These are phyloP conservation scores for Ranitomeya variabilis DNA, from an alignment of 2,113 vertebrate genomes.

Conservation along the genomic window DNA sequence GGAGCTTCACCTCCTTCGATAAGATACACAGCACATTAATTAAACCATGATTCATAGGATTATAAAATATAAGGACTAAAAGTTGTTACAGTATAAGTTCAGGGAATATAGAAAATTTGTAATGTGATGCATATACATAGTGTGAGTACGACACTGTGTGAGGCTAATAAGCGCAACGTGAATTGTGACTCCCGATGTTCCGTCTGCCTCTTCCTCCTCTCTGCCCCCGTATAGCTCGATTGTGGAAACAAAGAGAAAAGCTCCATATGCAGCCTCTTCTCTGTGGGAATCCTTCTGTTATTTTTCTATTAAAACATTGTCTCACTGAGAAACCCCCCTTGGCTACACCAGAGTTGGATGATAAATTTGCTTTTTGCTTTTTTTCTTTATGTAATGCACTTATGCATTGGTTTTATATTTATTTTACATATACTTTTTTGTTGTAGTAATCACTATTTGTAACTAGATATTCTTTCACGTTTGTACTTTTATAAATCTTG, in stretches of 20 bases:
- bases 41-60: neutral
- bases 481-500: neutral
- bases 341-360: slow-evolving; percentile 14
- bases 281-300: slow-evolving; percentile 40
- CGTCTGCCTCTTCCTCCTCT: neutral
- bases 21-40: neutral
- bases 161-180: slow-evolving; percentile 37
- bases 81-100: neutral
- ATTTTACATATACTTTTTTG: neutral
- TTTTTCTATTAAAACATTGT: slow-evolving; percentile 54
- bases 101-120: slow-evolving; percentile 13
- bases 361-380: slow-evolving; percentile 16
- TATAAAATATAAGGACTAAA: neutral
- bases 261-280: slow-evolving; percentile 21
- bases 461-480: neutral
- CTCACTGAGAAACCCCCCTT: slow-evolving; percentile 45
- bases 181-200: slow-evolving; percentile 10
- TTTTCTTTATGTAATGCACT: neutral
- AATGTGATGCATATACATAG: neutral
- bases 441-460: neutral
- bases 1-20: no score
- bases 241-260: slow-evolving; percentile 26
- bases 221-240: neutral
- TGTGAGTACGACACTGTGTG: slow-evolving; percentile 10
- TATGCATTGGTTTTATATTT: slow-evolving; percentile 8